phyloP scores from a whole-genome alignment of 2,888 invertebrate genomes.

The Trachelus troglodyta region DNA sequence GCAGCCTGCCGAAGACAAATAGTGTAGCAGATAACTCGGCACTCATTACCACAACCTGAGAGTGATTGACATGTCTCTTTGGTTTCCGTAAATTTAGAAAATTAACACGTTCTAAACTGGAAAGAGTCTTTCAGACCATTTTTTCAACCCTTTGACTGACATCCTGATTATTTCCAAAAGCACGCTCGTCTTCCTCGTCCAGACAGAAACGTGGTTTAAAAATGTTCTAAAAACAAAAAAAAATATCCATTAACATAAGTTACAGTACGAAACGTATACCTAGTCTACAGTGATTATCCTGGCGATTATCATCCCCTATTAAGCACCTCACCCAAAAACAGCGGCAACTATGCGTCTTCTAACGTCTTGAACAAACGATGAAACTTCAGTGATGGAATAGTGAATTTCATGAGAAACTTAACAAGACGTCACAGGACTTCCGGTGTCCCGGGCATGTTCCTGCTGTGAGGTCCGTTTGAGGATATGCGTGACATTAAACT shows the following conservation, averaged over 20 bases:
- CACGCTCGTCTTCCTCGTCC: background rate
- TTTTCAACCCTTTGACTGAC: background rate
- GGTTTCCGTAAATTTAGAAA: constrained; percentile 41
- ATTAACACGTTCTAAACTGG: constrained; percentile 33
- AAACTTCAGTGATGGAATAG: background rate
- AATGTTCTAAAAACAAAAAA: constrained; percentile 9
- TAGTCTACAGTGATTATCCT: background rate
- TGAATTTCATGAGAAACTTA: background rate
- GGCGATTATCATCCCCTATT: background rate
- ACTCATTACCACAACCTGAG: constrained; percentile 22
- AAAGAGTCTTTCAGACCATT: background rate
- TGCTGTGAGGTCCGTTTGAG: constrained; percentile 33
- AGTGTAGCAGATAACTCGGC: constrained; percentile 35
- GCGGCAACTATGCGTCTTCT: background rate
- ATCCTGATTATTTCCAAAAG: constrained; percentile 3
- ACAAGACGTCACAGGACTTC: constrained; percentile 42
- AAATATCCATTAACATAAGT: background rate
- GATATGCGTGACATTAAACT: constrained; percentile 65
- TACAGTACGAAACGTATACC: background rate
- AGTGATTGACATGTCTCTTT: constrained; percentile 28
- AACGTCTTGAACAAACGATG: background rate
- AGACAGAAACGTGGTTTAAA: background rate
- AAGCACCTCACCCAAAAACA: background rate
- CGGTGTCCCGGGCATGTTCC: constrained; percentile 20
- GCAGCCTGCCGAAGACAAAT: constrained; percentile 53